Evolutionary conservation across 2,888 invertebrate species (phyloP).

Genomic region (Limnephilus lunatus): DNA sequence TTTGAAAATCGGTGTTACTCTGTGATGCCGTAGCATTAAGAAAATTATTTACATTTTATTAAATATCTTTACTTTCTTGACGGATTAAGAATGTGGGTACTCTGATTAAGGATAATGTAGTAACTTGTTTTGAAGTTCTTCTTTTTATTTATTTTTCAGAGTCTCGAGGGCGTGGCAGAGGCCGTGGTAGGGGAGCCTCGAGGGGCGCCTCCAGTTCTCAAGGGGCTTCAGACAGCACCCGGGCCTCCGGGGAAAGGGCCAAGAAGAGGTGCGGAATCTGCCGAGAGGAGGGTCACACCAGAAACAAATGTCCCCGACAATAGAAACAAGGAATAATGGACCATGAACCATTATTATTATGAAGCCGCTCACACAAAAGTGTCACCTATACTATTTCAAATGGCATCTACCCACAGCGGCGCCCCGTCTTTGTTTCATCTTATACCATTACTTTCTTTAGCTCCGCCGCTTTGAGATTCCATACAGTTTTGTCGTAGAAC

Average conservation of each 20-base stretch:
- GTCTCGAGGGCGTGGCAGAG: slow-evolving; percentile 67
- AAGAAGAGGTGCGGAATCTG: slow-evolving; percentile 85
- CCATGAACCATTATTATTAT: no score
- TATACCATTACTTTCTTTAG: no score
- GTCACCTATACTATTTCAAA: neutral
- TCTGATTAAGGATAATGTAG: no score
- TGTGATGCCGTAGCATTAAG: no score
- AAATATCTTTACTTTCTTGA: no score
- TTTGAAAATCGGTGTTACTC: no score
- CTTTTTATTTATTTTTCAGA: neutral
- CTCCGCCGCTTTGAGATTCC: no score
- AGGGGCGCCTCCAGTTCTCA: slow-evolving; percentile 63
- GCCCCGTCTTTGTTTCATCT: neutral
- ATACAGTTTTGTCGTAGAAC: no score
- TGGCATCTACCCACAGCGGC: neutral
- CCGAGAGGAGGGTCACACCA: slow-evolving; percentile 83
- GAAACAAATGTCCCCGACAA: slow-evolving; percentile 77
- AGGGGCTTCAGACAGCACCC: slow-evolving; percentile 62
- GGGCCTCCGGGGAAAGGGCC: slow-evolving; percentile 67
- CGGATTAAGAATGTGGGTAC: no score
- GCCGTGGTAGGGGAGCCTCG: slow-evolving; percentile 58
- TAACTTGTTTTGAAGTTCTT: neutral
- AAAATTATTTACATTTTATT: no score
- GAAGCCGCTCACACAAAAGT: no score
- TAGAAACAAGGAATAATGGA: neutral